These are phyloP conservation scores for Gambusia holbrooki DNA, from an alignment of 2,113 vertebrate species.

Conservation along the genomic window DNA sequence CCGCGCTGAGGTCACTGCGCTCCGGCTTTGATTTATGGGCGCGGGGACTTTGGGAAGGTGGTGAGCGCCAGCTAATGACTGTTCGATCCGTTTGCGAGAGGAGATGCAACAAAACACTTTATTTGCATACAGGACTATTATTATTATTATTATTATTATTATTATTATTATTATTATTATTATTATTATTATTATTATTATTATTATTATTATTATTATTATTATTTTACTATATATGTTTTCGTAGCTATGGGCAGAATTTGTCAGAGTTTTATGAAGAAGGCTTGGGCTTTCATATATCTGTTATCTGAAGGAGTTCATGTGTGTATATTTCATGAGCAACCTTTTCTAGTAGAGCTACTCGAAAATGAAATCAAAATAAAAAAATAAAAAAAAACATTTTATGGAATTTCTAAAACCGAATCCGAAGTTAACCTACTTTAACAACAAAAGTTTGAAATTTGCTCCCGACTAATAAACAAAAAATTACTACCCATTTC, in stretches of 20 bases:
- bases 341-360: background rate
- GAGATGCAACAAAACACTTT: conserved; percentile 58
- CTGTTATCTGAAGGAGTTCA: too few species aligned
- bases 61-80: conserved; percentile 81
- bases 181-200: too few species aligned
- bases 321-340: too few species aligned
- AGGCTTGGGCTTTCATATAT: background rate
- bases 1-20: conserved; percentile 81
- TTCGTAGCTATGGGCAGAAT: conserved; percentile 13
- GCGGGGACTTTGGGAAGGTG: conserved; percentile 79
- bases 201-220: background rate
- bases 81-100: conserved; percentile 76
- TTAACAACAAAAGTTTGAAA: background rate
- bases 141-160: background rate
- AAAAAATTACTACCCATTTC: background rate
- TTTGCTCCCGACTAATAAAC: background rate
- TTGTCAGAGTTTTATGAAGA: background rate
- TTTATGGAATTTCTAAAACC: background rate
- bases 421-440: background rate
- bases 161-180: background rate
- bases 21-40: conserved; percentile 80
- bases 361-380: background rate
- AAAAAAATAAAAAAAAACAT: too few species aligned
- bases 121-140: conserved; percentile 48
- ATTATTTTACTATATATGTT: background rate